Evolutionary conservation across 2,113 vertebrate species (phyloP).

Genomic region (Alces alces): DNA sequence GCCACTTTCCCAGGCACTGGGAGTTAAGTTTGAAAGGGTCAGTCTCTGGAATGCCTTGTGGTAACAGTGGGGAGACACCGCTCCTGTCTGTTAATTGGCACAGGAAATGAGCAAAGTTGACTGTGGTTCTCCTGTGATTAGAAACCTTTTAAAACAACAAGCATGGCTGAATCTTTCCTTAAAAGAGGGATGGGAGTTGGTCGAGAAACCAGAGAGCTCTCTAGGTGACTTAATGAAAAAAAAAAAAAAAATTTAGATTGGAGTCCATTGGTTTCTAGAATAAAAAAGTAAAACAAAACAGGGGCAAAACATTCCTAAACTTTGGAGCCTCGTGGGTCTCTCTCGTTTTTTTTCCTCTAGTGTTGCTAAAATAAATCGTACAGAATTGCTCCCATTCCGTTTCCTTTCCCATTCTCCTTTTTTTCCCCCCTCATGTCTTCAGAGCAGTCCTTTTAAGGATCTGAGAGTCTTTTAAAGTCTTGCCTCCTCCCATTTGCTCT

Average conservation of each 20-base stretch:
- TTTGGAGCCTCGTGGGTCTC: neutral
- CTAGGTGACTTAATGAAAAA: constrained; percentile 51
- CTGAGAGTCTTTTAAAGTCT: neutral
- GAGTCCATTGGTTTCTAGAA: constrained; percentile 3
- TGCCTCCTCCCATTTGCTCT: neutral
- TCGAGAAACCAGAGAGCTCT: constrained; percentile 42
- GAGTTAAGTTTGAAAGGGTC: constrained; percentile 69
- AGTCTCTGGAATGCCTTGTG: constrained; percentile 73
- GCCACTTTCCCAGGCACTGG: constrained; percentile 70
- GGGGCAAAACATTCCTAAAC: neutral
- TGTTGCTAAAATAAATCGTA: constrained; percentile 60
- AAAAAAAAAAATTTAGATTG: neutral
- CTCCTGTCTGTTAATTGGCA: constrained; percentile 72
- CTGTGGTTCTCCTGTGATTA: constrained; percentile 70
- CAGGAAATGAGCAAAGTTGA: constrained; percentile 70
- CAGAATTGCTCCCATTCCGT: neutral
- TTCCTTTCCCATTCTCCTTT: constrained; percentile 26
- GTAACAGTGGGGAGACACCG: constrained; percentile 69
- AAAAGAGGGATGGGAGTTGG: neutral
- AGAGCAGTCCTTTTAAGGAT: constrained; percentile 53
- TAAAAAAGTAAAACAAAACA: constrained; percentile 33
- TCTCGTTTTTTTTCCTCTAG: neutral
- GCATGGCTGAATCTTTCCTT: constrained; percentile 58
- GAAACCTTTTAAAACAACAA: constrained; percentile 75
- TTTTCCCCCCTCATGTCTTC: neutral